Evolutionary conservation across 2,888 invertebrate species (phyloP).

Genomic region (Portevinia maculata): DNA sequence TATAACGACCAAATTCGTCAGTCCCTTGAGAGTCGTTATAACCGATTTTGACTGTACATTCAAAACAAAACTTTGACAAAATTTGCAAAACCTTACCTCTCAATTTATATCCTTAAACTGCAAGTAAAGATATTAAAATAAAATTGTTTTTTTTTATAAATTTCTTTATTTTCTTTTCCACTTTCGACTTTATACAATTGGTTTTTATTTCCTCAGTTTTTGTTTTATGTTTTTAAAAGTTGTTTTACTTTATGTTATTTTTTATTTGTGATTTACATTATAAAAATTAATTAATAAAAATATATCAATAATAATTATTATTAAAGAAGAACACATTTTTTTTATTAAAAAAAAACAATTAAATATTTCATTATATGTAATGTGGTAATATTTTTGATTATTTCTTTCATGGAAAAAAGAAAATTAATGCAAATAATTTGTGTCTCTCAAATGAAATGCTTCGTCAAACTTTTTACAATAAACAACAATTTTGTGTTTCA

Average conservation of each 20-base stretch:
- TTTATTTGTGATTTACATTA: conserved; percentile 74
- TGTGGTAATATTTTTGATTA: conserved; percentile 43
- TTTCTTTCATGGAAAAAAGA: conserved; percentile 41
- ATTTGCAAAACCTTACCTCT: too few species aligned
- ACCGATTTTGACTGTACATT: too few species aligned
- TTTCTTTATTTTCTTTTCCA: conserved; percentile 72
- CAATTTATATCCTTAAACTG: too few species aligned
- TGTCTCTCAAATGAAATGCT: not conserved
- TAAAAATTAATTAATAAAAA: conserved; percentile 73
- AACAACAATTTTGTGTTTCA: conserved; percentile 3
- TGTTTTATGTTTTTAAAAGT: conserved; percentile 30
- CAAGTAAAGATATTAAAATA: too few species aligned
- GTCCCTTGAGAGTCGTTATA: too few species aligned
- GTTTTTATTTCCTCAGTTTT: conserved; percentile 60
- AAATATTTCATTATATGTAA: conserved; percentile 6
- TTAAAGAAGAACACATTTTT: conserved; percentile 76
- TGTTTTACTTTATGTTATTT: conserved; percentile 45
- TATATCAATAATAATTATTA: conserved; percentile 72
- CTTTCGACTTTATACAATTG: conserved; percentile 77
- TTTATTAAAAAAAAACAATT: conserved; percentile 24
- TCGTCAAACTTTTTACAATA: conserved; percentile 10
- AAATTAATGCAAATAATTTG: conserved; percentile 32
- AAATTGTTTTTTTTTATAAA: conserved; percentile 33
- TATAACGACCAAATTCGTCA: too few species aligned
- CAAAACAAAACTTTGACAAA: too few species aligned